Conservation (phyloP, 1,140 invertebrate genomes). For the Tribolium madens region DNA sequence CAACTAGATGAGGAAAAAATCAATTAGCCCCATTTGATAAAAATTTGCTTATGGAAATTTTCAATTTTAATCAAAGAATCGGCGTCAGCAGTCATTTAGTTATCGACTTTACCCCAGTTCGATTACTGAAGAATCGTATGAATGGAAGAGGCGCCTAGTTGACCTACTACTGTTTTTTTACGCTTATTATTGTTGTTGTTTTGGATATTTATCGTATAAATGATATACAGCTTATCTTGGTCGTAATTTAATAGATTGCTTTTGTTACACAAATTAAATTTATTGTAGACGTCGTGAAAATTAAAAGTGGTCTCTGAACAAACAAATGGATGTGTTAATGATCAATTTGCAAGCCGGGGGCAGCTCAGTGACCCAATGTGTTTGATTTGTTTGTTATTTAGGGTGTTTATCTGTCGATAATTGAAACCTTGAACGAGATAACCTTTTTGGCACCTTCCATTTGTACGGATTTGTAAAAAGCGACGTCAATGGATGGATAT, state of each 20-base stretch:
- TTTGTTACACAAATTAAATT: background rate
- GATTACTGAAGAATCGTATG: background rate
- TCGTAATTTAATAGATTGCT: background rate
- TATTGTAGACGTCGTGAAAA: background rate
- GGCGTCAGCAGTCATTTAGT: background rate
- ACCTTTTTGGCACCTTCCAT: background rate
- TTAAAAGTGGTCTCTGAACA: no score
- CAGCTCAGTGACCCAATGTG: background rate
- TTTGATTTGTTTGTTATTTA: background rate
- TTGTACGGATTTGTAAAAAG: background rate
- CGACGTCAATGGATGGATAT: background rate
- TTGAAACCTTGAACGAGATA: slow-evolving; percentile 5
- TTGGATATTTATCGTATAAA: background rate
- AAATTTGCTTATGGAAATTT: background rate
- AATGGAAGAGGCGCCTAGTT: background rate
- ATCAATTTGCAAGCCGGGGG: background rate
- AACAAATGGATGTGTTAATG: background rate
- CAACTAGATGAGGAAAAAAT: background rate
- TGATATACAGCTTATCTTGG: background rate
- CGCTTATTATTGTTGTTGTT: background rate
- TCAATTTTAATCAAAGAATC: background rate
- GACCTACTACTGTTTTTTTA: background rate
- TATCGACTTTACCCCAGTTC: background rate
- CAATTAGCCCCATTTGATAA: background rate
- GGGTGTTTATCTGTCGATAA: slow-evolving; percentile 5